Evolutionary conservation across 2,113 vertebrate genomes (phyloP).

Genomic region (Tupaia chinensis): DNA sequence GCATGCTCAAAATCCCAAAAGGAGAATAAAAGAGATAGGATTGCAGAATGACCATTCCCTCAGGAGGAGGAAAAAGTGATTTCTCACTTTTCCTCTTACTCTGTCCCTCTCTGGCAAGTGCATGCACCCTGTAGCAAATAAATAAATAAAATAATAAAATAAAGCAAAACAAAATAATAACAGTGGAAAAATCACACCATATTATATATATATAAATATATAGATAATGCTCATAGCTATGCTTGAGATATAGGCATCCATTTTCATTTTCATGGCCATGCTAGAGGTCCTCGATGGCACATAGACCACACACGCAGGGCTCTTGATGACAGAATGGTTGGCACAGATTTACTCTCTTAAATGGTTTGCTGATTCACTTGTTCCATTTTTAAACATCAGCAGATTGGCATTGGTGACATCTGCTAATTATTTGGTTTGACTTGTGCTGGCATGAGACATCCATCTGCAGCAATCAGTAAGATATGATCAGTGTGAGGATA

Average conservation of each 20-base stretch:
- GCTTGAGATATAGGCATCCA: not conserved
- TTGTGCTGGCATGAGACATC: conserved; percentile 49
- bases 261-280: conserved; percentile 28
- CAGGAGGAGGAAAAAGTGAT: too few relatives aligned
- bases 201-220: conserved; percentile 17
- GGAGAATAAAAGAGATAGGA: too few relatives aligned
- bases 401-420: conserved; percentile 71
- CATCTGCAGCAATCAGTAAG: conserved; percentile 38
- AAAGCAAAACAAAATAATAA: too few relatives aligned
- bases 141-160: too few relatives aligned
- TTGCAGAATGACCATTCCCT: too few relatives aligned
- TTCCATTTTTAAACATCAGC: conserved; percentile 77
- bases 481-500: not conserved
- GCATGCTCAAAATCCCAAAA: too few relatives aligned
- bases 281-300: not conserved
- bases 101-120: too few relatives aligned
- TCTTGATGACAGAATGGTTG: conserved; percentile 49
- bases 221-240: not conserved
- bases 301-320: not conserved
- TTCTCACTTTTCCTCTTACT: too few relatives aligned
- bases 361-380: conserved; percentile 74
- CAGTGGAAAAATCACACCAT: not conserved
- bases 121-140: too few relatives aligned
- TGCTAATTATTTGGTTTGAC: conserved; percentile 70
- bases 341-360: conserved; percentile 57